Conservation (phyloP, 1,140 invertebrate genomes). For the Cepaea nemoralis region DNA sequence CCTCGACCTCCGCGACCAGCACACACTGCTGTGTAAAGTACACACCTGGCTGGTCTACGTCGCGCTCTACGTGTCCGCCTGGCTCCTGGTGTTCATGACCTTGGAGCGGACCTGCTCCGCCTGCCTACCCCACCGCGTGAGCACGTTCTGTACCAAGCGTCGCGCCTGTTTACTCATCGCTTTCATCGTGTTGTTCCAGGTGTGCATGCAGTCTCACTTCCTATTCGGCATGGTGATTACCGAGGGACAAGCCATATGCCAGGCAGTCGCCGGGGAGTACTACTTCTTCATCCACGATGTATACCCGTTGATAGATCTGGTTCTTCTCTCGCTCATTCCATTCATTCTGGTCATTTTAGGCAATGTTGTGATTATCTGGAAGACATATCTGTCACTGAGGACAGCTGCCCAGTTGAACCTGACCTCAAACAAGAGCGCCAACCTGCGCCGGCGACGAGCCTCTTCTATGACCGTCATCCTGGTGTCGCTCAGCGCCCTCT, state of each 20-base stretch:
- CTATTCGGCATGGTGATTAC: background rate
- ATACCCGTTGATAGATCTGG: slow-evolving; percentile 38
- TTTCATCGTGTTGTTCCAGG: slow-evolving; percentile 22
- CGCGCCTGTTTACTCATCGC: slow-evolving; percentile 23
- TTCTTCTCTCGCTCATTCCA: slow-evolving; percentile 39
- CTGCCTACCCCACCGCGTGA: slow-evolving; percentile 52
- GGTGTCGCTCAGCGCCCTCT: slow-evolving; percentile 29
- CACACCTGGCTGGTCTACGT: slow-evolving; percentile 49
- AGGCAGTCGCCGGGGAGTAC: background rate
- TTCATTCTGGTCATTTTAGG: slow-evolving; percentile 38
- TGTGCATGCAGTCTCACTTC: slow-evolving; percentile 19
- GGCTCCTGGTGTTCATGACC: slow-evolving; percentile 56
- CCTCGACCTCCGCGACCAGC: slow-evolving; percentile 44
- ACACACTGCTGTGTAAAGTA: slow-evolving; percentile 46
- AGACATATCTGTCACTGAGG: slow-evolving; percentile 20
- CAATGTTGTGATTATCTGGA: slow-evolving; percentile 41
- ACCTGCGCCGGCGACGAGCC: background rate
- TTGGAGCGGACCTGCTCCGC: slow-evolving; percentile 53
- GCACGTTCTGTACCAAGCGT: slow-evolving; percentile 35
- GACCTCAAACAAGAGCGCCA: background rate
- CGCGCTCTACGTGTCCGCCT: slow-evolving; percentile 46
- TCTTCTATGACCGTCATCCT: slow-evolving; percentile 45
- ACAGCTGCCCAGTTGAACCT: slow-evolving; percentile 25
- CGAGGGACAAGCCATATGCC: background rate
- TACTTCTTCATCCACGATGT: slow-evolving; percentile 28